Conservation (phyloP, 2,888 invertebrate genomes). For the Cybosia mesomella region DNA sequence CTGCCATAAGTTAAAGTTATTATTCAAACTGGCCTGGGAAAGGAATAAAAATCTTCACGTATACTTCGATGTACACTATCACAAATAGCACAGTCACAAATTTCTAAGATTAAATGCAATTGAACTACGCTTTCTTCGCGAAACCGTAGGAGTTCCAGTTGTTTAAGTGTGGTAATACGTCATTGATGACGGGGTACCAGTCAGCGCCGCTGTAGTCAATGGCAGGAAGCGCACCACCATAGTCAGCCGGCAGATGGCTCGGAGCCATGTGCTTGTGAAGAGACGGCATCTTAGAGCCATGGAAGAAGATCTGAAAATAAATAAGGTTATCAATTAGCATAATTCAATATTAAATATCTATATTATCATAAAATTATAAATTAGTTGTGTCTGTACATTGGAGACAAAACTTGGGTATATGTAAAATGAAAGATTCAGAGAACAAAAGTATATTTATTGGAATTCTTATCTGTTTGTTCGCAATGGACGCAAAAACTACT, state of each 20-base stretch:
- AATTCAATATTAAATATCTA: too few relatives aligned
- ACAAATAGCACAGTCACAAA: constrained; percentile 28
- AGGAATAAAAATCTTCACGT: background rate
- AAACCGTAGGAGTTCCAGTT: constrained; percentile 91
- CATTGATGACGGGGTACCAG: constrained; percentile 91
- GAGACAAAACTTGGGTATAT: too few relatives aligned
- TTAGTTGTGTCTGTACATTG: too few relatives aligned
- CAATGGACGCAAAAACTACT: too few relatives aligned
- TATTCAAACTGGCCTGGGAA: background rate
- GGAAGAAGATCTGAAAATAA: constrained; percentile 92
- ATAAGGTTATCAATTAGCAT: background rate
- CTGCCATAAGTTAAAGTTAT: background rate
- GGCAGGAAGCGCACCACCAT: constrained; percentile 91
- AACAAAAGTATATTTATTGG: too few relatives aligned
- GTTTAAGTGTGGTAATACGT: constrained; percentile 88
- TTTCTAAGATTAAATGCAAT: constrained; percentile 25
- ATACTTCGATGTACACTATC: constrained; percentile 12
- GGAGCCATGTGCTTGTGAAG: constrained; percentile 91
- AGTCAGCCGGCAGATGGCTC: constrained; percentile 91
- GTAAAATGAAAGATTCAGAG: too few relatives aligned
- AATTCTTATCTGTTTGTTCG: too few relatives aligned
- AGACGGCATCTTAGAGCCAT: constrained; percentile 92
- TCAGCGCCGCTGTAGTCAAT: constrained; percentile 92
- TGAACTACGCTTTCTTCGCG: constrained; percentile 79
- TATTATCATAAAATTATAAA: too few relatives aligned